Evolutionary conservation across 2,888 invertebrate genomes (phyloP), one percentile per base, ranked within the genome.

Genomic region (Aricia artaxerxes): DNA sequence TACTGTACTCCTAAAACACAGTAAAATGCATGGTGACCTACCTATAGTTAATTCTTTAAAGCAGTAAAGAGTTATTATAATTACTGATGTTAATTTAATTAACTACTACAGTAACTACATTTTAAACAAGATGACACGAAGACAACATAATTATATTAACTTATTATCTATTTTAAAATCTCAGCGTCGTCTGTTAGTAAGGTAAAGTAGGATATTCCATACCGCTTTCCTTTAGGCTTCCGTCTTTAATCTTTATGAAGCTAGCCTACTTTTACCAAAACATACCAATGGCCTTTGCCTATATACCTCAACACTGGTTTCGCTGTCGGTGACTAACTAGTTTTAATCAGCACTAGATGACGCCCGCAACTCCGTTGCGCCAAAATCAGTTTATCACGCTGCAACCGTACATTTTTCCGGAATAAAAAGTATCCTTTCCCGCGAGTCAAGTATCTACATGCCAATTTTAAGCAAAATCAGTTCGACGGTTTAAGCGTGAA

Each of bases 51-150:
- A 35, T 4, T 16, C 1, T 69, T 35, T 13, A 11, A 35, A 35
- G 69, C 69, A 35, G 69, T 13, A 69, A 13, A 69, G n/a, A 24
- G 16, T 61, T 35, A 31, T 38, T 38, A 38, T 69, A 69, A 69
- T 69, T 38, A 69, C 38, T 69, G 16, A 35, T 69, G 69, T 69
- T 38, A 69, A 69, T 69, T 13, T 16, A 69, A 69, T 69, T 69
- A 69, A 1, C 35, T 31, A 16, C 35, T 13, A 9, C 24, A 69
- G 57, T 57, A 57, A 57, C 57, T 16, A 57, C 57, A 57, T 57
- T 5, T 69, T 11, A 38, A 69, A 69, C 69, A 16, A 69, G 69
- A 69, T 69, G 31, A 64, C 24, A 61, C 64, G 13, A 13, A 13
- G 69, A 16, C 35, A 69, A 13, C 4, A 57, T 16, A 57, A 57